These are phyloP conservation scores for Uria lomvia DNA, from an alignment of 2,113 vertebrate genomes.

Conservation along the genomic window DNA sequence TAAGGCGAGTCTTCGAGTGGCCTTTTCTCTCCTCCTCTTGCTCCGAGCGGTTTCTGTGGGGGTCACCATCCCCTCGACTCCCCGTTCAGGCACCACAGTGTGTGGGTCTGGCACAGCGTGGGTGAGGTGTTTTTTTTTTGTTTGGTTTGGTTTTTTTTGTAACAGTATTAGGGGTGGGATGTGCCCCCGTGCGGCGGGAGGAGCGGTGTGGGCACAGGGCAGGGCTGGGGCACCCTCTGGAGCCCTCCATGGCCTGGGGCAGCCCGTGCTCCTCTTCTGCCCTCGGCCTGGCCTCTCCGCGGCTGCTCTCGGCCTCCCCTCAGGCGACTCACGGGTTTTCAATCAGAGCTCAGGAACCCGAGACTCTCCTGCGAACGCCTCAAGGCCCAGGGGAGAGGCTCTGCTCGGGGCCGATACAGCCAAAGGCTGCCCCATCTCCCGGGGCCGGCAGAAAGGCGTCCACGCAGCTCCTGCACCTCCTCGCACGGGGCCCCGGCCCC, in stretches of 20 bases:
- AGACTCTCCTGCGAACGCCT: not conserved
- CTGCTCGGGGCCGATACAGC: not conserved
- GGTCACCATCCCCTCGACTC: not conserved
- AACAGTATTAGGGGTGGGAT: slow-evolving; percentile 32
- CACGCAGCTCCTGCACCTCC: not conserved
- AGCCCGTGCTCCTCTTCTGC: not conserved
- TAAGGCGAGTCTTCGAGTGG: not conserved
- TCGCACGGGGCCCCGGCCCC: not conserved
- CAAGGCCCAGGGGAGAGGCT: not conserved
- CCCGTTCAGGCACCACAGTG: not conserved
- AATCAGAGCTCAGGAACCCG: not conserved
- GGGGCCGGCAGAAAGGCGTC: not conserved
- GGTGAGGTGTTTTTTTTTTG: not conserved
- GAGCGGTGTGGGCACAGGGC: not conserved
- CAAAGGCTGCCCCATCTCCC: not conserved
- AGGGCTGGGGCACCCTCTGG: not conserved
- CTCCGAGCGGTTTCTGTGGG: not conserved
- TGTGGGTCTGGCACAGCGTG: not conserved
- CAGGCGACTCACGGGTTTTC: slow-evolving; percentile 3
- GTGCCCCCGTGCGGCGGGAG: not conserved
- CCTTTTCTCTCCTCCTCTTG: slow-evolving; percentile 1
- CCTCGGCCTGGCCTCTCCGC: not conserved
- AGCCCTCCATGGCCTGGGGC: not conserved
- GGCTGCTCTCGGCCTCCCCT: not conserved
- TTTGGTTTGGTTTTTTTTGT: not conserved